Percentiles rank a stretch among this genome's conserved stretches.
phyloP scores from a whole-genome alignment of 1,140 invertebrate genomes.

The Holotrichia oblita region DNA sequence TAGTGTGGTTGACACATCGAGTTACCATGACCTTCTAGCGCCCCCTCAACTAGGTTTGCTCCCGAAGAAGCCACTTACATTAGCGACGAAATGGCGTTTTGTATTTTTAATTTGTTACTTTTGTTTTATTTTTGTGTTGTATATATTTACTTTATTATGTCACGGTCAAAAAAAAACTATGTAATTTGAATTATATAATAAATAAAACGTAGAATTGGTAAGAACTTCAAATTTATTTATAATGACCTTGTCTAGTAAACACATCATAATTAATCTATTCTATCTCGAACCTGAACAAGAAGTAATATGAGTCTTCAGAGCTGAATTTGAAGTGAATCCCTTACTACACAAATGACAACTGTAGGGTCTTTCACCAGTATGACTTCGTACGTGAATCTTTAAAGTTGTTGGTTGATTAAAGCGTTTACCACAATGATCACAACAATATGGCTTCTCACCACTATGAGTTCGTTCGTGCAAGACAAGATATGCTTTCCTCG shows the following conservation, averaged over 20 bases:
- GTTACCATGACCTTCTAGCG: too few species aligned
- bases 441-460: slow-evolving; percentile 2
- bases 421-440: background rate
- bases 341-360: background rate
- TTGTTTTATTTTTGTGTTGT: too few species aligned
- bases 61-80: too few species aligned
- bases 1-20: too few species aligned
- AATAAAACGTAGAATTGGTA: background rate
- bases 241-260: too few species aligned
- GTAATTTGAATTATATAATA: too few species aligned
- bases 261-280: too few species aligned
- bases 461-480: slow-evolving; percentile 16
- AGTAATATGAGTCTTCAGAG: background rate
- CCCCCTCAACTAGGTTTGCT: too few species aligned
- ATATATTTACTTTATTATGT: too few species aligned
- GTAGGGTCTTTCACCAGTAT: slow-evolving; percentile 48
- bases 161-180: too few species aligned
- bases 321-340: background rate
- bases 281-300: background rate
- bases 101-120: too few species aligned
- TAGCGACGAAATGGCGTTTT: too few species aligned
- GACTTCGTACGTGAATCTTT: slow-evolving; percentile 59
- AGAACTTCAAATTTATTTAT: background rate
- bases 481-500: slow-evolving; percentile 66
- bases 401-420: slow-evolving; percentile 61